Evolutionary conservation across 1,140 invertebrate genomes (phyloP), one percentile per base, ranked within the genome.

Genomic region (Hylyphantes graminicola): DNA sequence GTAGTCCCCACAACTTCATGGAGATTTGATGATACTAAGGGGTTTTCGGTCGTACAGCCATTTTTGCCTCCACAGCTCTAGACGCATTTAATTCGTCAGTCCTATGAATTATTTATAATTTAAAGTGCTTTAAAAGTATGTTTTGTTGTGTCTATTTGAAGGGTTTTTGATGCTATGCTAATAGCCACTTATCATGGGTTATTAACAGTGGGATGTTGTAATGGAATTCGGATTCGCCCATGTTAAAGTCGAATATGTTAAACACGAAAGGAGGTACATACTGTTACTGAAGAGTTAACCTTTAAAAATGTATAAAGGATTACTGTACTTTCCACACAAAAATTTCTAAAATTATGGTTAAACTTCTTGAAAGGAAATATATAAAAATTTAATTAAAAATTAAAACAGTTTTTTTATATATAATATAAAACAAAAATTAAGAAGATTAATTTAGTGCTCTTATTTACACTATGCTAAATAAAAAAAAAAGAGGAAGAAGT

Each of bases 71-170:
- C 67, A 61, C 54, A 57, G 68, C 50, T 73, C 64, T 73, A 73
- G 64, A 53, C 57, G 35, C 64, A n/a, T 63, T 73, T 81, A 73
- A 73, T 81, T 78, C 76, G 53, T 51, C 53, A 17, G 55, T 73
- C 48, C 55, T 64, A 81, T 81, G 68, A 81, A 81, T 81, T 81
- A 81, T 81, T 81, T 73, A 81, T 81, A 72, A 57, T 81, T 81
- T 81, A 63, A 80, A 68, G 68, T 77, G 75, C 50, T 57, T 73
- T 64, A 64, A 64, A 77, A 77, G 75, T 78, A 54, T 64, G 35
- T 78, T 67, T 67, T 12, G 53, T 35, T 74, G 48, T 17, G 50
- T n/a, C 21, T 48, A 48, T 53, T 53, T 70, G 50, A 10, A 70
- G n/a, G 54, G 72, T 35, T 73, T 73, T 73, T 73, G 53, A 73